A percentile compares a stretch with the other conserved stretches of the same genome.
phyloP scores from a whole-genome alignment of 2,888 invertebrate species.

The Pilophorus perplexus region DNA sequence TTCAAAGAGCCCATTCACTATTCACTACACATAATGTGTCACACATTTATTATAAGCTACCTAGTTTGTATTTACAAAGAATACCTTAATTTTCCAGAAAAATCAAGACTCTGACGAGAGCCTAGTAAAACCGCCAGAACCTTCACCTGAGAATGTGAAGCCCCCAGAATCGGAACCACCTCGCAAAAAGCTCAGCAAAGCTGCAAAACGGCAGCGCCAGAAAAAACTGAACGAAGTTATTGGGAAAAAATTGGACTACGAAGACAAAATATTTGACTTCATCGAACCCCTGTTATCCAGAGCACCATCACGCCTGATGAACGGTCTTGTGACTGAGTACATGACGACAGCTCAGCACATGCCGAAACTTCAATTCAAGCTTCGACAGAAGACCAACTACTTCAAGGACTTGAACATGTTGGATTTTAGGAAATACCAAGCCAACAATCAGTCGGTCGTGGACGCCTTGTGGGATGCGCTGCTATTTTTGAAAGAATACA shows the following conservation, averaged over 20 bases:
- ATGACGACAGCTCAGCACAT: slow-evolving; percentile 1
- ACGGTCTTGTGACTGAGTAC: slow-evolving; percentile 13
- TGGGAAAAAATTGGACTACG: slow-evolving; percentile 14
- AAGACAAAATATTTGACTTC: slow-evolving; percentile 20
- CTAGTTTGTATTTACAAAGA: too few relatives aligned
- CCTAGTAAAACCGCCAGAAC: too few relatives aligned
- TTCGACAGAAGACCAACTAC: slow-evolving; percentile 19
- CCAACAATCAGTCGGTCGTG: slow-evolving; percentile 24
- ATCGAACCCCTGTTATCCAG: slow-evolving; percentile 14
- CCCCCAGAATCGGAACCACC: too few relatives aligned
- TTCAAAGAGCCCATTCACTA: too few relatives aligned
- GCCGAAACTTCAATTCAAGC: slow-evolving; percentile 17
- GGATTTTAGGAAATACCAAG: slow-evolving; percentile 27
- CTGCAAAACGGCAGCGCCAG: not conserved
- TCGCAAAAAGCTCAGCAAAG: not conserved
- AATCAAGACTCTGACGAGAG: too few relatives aligned
- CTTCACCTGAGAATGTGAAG: too few relatives aligned
- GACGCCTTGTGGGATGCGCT: slow-evolving; percentile 25
- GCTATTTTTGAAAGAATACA: slow-evolving; percentile 31
- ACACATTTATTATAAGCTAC: too few relatives aligned
- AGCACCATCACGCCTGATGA: slow-evolving; percentile 11
- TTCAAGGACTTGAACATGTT: slow-evolving; percentile 13
- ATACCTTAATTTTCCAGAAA: too few relatives aligned
- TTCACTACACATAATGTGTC: too few relatives aligned
- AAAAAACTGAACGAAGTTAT: not conserved